A percentile compares a stretch with the other conserved stretches of the same genome.
Conservation (phyloP, 2,888 invertebrate genomes). For the Cataglyphis livida region DNA sequence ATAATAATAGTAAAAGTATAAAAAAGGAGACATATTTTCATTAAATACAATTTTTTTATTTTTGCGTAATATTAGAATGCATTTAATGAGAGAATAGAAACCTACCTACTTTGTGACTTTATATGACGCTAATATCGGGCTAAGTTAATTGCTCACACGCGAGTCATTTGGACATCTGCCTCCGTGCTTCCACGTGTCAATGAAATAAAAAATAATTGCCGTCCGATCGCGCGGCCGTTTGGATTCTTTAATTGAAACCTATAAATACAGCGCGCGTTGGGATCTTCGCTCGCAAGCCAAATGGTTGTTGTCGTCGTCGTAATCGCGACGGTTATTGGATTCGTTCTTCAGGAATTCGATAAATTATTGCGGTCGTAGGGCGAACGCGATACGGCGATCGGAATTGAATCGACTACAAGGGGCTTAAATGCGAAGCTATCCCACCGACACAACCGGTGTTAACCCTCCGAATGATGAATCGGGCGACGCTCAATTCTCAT, state of each 20-base stretch:
- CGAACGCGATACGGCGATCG: slow-evolving; percentile 36
- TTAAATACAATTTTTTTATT: background rate
- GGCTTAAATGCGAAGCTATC: slow-evolving; percentile 35
- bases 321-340: slow-evolving; percentile 39
- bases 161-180: slow-evolving; percentile 70
- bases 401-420: slow-evolving; percentile 45
- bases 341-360: slow-evolving; percentile 46
- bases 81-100: background rate
- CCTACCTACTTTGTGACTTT: background rate
- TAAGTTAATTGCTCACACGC: slow-evolving; percentile 22
- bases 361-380: slow-evolving; percentile 41
- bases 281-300: slow-evolving; percentile 39
- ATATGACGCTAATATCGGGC: background rate
- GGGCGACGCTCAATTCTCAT: slow-evolving; percentile 55
- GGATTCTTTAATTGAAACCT: slow-evolving; percentile 62
- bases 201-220: slow-evolving; percentile 56
- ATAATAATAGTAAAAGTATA: background rate
- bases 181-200: slow-evolving; percentile 46
- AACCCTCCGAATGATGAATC: slow-evolving; percentile 54
- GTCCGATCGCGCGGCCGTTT: slow-evolving; percentile 13
- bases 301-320: slow-evolving; percentile 37
- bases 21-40: background rate
- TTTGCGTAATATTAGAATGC: background rate
- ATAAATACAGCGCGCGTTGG: slow-evolving; percentile 58
- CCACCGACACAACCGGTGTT: slow-evolving; percentile 16